These are phyloP conservation scores for Drosophila kikkawai DNA, from an alignment of 1,140 invertebrate genomes.

Conservation along the genomic window DNA sequence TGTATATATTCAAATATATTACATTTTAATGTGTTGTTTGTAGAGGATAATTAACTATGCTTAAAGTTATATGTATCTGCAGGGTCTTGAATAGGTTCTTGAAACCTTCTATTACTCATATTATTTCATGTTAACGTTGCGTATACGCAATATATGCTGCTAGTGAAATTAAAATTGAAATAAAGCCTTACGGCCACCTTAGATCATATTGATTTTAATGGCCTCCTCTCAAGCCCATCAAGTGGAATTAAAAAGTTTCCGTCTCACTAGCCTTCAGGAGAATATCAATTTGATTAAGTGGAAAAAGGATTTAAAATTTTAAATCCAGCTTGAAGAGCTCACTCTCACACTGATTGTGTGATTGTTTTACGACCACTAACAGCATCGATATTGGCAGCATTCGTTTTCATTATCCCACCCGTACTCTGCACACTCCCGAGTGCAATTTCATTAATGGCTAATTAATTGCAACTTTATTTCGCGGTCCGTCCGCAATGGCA, in stretches of 20 bases:
- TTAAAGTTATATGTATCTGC: background rate
- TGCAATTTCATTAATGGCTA: constrained; percentile 64
- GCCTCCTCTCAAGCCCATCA: background rate
- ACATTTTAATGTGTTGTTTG: background rate
- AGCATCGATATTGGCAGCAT: constrained; percentile 37
- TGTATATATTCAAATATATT: background rate
- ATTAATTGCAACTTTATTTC: constrained; percentile 76
- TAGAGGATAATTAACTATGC: background rate
- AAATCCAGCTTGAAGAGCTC: constrained; percentile 18
- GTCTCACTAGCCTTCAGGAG: constrained; percentile 8
- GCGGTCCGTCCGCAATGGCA: constrained; percentile 39
- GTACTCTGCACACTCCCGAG: constrained; percentile 1
- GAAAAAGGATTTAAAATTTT: constrained; percentile 24
- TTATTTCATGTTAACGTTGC: constrained; percentile 4
- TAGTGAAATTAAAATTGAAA: constrained; percentile 23
- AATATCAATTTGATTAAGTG: constrained; percentile 39
- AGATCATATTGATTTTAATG: constrained; percentile 24
- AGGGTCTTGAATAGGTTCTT: background rate
- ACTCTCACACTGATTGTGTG: constrained; percentile 14
- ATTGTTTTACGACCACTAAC: constrained; percentile 44
- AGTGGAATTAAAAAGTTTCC: constrained; percentile 27
- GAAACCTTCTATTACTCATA: background rate
- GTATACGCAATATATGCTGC: constrained; percentile 15
- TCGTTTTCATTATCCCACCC: constrained; percentile 52
- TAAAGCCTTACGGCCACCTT: constrained; percentile 12